These are phyloP conservation scores for Lycopodina hypogea DNA, from an alignment of 37 sponge, comb jelly and placozoan species.

Conservation along the genomic window DNA sequence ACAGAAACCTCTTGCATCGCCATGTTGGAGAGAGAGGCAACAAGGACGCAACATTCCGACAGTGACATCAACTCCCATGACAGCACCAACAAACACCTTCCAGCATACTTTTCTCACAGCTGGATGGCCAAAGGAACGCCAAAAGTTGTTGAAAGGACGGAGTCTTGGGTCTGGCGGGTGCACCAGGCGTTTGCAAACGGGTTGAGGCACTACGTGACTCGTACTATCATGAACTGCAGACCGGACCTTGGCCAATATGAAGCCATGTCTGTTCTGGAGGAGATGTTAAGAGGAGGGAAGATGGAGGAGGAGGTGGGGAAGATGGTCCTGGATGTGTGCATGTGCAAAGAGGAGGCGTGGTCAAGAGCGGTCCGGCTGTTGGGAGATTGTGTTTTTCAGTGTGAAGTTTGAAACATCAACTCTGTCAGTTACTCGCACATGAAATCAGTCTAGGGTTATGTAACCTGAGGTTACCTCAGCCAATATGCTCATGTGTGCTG, in stretches of 20 bases:
- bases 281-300: neutral
- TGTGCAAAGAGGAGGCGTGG: constrained; percentile 22
- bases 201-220: neutral
- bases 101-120: neutral
- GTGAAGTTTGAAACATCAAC: neutral
- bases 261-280: neutral
- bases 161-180: neutral
- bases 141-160: neutral
- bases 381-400: constrained; percentile 4
- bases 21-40: neutral
- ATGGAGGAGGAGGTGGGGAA: neutral
- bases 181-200: constrained; percentile 14
- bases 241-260: constrained; percentile 11
- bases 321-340: constrained; percentile 7
- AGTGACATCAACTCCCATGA: too few species aligned
- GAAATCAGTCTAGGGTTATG: neutral
- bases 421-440: neutral
- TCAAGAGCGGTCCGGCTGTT: neutral
- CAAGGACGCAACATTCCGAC: too few species aligned
- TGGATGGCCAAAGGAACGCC: neutral
- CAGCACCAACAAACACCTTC: too few species aligned
- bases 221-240: neutral
- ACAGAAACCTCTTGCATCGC: constrained; percentile 5
- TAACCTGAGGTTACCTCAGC: neutral
- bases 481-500: neutral